Percentiles rank a stretch among this genome's conserved stretches.
These are phyloP conservation scores for Cordylochernes scorpioides DNA, from an alignment of 2,888 invertebrate genomes.

Conservation along the genomic window DNA sequence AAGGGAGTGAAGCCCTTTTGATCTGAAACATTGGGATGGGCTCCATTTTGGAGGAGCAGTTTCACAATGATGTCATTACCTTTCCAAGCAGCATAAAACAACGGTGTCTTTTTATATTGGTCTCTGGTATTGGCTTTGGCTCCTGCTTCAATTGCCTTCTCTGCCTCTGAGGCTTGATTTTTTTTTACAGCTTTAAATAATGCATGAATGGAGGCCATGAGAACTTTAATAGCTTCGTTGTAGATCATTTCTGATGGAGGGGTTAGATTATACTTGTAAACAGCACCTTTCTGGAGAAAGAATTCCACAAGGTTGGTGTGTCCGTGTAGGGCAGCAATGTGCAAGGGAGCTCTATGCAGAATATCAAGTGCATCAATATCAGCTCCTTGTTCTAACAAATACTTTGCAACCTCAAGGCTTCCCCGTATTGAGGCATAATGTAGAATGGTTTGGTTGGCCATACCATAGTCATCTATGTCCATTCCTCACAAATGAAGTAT, in stretches of 20 bases:
- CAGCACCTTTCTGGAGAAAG: slow-evolving; percentile 4
- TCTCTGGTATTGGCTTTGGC: slow-evolving; percentile 3
- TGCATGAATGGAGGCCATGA: slow-evolving; percentile 1
- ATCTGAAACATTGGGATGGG: slow-evolving; percentile 3
- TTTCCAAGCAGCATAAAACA: slow-evolving; percentile 7
- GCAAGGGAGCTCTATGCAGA: slow-evolving; percentile 30
- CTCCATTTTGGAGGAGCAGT: slow-evolving; percentile 1
- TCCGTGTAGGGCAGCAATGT: background rate
- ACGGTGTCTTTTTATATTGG: background rate
- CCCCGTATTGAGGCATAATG: slow-evolving; percentile 1
- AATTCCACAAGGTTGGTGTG: slow-evolving; percentile 1
- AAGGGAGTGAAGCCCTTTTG: slow-evolving; percentile 3
- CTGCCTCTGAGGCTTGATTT: slow-evolving; percentile 1
- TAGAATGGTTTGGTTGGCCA: too few species aligned
- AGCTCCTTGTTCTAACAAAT: slow-evolving; percentile 66
- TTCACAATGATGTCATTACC: slow-evolving; percentile 2
- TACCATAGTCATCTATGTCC: too few species aligned
- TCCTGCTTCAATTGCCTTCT: slow-evolving; percentile 1
- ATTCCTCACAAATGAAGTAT: too few species aligned
- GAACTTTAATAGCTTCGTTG: background rate
- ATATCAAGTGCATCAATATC: slow-evolving; percentile 60
- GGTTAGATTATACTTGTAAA: background rate
- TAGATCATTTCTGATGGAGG: background rate
- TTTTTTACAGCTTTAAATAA: slow-evolving; percentile 3
- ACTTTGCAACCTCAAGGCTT: too few species aligned